Percentiles rank a stretch among this genome's conserved stretches.
These are phyloP conservation scores for Xiphorhynchus elegans DNA, from an alignment of 2,113 vertebrate genomes.

Conservation along the genomic window DNA sequence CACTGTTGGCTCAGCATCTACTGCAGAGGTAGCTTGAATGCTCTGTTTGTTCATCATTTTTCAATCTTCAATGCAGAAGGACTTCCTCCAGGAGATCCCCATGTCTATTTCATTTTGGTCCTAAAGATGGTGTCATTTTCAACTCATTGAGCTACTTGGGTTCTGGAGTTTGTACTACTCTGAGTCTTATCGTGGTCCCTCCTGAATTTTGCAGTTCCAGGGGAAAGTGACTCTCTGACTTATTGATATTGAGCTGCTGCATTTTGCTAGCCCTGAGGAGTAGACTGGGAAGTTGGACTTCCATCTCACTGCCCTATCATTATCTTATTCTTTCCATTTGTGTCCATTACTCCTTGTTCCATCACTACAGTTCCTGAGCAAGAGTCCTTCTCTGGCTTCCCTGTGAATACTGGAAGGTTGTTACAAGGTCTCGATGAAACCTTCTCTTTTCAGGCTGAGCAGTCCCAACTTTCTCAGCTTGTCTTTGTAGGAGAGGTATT, in stretches of 20 bases:
- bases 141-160: background rate
- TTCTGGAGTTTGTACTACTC: background rate
- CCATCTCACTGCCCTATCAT: background rate
- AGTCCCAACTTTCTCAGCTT: background rate
- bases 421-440: background rate
- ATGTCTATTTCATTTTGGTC: background rate
- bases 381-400: background rate
- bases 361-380: background rate
- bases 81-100: background rate
- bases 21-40: background rate
- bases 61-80: background rate
- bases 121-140: background rate
- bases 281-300: background rate
- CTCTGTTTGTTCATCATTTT: background rate
- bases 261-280: background rate
- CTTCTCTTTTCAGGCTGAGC: background rate
- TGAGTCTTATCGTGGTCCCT: background rate
- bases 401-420: background rate
- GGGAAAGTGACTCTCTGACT: background rate
- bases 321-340: background rate
- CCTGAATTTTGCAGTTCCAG: background rate
- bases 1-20: background rate
- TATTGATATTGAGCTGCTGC: fast-evolving
- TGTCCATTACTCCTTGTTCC: background rate
- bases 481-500: background rate